phyloP scores from a whole-genome alignment of 1,140 invertebrate genomes.

The Cyclargus thomasi region DNA sequence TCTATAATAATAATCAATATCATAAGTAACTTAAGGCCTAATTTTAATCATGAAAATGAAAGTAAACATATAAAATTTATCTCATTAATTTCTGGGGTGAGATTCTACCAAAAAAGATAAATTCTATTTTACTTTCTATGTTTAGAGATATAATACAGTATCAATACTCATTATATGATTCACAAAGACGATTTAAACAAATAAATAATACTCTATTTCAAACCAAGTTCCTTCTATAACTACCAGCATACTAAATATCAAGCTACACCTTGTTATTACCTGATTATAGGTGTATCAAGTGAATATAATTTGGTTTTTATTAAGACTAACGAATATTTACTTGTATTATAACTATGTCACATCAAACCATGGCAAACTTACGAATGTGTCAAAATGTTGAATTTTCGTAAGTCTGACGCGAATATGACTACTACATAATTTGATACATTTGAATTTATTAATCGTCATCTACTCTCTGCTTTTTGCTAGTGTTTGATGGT shows the following conservation, averaged over 20 bases:
- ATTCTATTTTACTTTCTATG: no score
- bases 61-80: background rate
- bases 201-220: no score
- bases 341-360: background rate
- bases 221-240: no score
- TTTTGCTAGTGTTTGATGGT: conserved; percentile 63
- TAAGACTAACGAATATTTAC: background rate
- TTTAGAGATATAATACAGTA: no score
- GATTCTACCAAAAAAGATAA: background rate
- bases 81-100: background rate
- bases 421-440: no score
- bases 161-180: no score
- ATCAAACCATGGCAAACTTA: no score
- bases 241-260: no score
- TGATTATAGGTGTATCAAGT: background rate
- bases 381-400: no score
- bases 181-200: no score
- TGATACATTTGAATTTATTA: conserved; percentile 22
- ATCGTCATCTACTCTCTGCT: conserved; percentile 63
- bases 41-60: background rate
- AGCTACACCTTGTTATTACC: no score
- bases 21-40: background rate
- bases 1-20: background rate
- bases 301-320: background rate
- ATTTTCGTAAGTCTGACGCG: no score